Base-by-base conservation (phyloP, 2,888 invertebrate genomes). In the Torymus texanus region DNA sequence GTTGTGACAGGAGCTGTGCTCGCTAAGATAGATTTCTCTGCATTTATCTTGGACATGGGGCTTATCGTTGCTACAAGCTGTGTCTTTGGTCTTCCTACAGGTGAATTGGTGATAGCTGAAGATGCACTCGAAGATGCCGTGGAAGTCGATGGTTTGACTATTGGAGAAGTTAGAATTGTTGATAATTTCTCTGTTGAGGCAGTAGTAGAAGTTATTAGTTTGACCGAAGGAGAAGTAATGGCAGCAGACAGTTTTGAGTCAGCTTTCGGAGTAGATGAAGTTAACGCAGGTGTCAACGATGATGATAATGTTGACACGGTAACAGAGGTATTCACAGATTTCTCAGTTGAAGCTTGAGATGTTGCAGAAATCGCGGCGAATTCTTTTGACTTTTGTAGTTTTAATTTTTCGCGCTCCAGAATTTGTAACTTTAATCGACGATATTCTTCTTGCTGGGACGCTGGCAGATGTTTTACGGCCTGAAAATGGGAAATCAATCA, bases 381-480 rank as follows among this genome's bases (percentile, higher is more conserved):
- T 11, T 63, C 18, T 61, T 73, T 58, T 41, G 79, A 5, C 67
- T 75, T 70, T 59, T 68, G 50, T 11, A 53, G 53, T 24, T 41
- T 50, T 14, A 76, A 76, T 67, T 86, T 87, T 81, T 90, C 90
- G 0, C 87, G 87, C 81, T 90, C 88, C 10, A 88, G 67, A 50
- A 90, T 88, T 79, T 90, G 86, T 67, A 88, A 88, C 72, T 90
- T 91, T 24, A 91, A 79, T 24, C 90, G 88, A 21, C 89, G 88
- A 80, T 91, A 91, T 76, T 91, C 91, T 81, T 90, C 90, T 85
- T 90, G 91, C 61, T 88, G 88, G 2, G 90, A 88, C 24, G 86
- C 87, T 41, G 91, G 88, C 55, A 91, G 83, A 84, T 90, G 91
- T 59, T 88, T 88, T 29, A 91, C 89, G 56, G 89, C 91, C 91